A percentile compares a stretch with the other conserved stretches of the same genome.
phyloP scores from a whole-genome alignment of 37 sponge, comb jelly and placozoan species.

The Halichondria panicea region DNA sequence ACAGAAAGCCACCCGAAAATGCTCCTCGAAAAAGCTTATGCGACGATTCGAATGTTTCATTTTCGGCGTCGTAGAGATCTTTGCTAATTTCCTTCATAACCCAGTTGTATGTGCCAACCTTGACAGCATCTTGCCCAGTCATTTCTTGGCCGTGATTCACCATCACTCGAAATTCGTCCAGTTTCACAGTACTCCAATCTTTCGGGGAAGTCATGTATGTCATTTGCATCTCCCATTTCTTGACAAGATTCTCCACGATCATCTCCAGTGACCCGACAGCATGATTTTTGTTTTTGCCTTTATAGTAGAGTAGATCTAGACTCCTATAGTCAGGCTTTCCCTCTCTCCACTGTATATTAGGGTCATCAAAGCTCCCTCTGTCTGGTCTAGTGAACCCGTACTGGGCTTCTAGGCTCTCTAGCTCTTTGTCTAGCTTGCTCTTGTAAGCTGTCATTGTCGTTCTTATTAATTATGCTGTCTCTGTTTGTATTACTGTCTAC shows the following conservation, averaged over 20 bases:
- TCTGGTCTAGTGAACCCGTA: constrained; percentile 21
- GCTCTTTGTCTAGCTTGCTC: constrained; percentile 29
- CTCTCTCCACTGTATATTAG: constrained; percentile 7
- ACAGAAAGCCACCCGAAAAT: constrained; percentile 31
- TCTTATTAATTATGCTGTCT: too few species aligned
- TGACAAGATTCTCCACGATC: constrained; percentile 25
- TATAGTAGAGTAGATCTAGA: constrained; percentile 29
- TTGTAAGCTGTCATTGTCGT: too few species aligned
- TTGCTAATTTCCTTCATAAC: not conserved
- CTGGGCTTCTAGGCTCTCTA: constrained; percentile 7
- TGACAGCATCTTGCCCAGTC: not conserved
- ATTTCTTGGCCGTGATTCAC: constrained; percentile 20
- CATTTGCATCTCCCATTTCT: constrained; percentile 40
- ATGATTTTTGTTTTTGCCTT: constrained; percentile 45
- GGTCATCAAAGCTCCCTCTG: constrained; percentile 7
- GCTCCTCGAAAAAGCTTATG: constrained; percentile 33
- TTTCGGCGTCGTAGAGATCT: constrained; percentile 17
- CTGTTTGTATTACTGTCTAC: too few species aligned
- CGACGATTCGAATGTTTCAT: constrained; percentile 28
- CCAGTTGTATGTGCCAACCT: not conserved
- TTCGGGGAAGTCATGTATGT: too few species aligned
- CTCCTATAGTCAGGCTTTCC: constrained; percentile 52
- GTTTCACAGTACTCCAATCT: constrained; percentile 11
- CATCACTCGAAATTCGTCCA: constrained; percentile 5
- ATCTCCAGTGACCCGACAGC: constrained; percentile 35